Base-by-base conservation (phyloP, 2,888 invertebrate genomes). In the Chirona hameri region DNA sequence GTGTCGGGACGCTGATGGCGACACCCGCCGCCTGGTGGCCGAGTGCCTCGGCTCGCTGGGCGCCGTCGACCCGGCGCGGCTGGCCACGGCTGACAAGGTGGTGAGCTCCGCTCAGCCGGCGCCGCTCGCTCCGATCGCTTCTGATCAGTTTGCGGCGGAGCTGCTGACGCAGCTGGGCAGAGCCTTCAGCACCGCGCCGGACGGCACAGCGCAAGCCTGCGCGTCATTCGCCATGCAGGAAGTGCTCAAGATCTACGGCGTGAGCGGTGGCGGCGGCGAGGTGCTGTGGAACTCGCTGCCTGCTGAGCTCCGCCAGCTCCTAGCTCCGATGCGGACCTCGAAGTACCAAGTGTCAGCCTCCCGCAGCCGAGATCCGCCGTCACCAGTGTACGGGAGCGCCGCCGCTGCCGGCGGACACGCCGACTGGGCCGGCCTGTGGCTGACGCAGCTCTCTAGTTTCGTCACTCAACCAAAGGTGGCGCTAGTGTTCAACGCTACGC, bases 171-270 rank as follows among this genome's bases (percentile, higher is more conserved):
- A 84, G 79, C 81, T 85, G 39, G 83, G 83, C 2, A 46, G 84
- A 76, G 84, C 84, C 9, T 85, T 84, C 81, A 65, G 84, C 27
- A 83, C 84, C 15, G 85, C 85, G 39, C 83, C 83, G 14, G 84
- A 84, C 82, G 84, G 84, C 55, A 83, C 82, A 52, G 83, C 83
- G 31, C 85, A 85, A 81, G 84, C 84, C 15, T 85, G 84, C 83
- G 84, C 85, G 31, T 83, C 84, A 0, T 85, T 84, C 81, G 84
- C 85, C 52, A 82, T 85, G 83, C 85, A 85, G 83, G 85, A 84
- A 81, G 52, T 52, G 80, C 80, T 80, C 27, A 80, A 80, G 52
- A 31, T 76, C 10, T n/a, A 27, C 46, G 76, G 76, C 24, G 21
- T 76, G 15, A 29, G 80, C 52, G 55, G 52, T 27, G 80, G 48